These are phyloP conservation scores for roundworm (Caenorhabditis elegans) DNA, from an alignment of 1,140 invertebrate genomes.

Conservation along the genomic window DNA sequence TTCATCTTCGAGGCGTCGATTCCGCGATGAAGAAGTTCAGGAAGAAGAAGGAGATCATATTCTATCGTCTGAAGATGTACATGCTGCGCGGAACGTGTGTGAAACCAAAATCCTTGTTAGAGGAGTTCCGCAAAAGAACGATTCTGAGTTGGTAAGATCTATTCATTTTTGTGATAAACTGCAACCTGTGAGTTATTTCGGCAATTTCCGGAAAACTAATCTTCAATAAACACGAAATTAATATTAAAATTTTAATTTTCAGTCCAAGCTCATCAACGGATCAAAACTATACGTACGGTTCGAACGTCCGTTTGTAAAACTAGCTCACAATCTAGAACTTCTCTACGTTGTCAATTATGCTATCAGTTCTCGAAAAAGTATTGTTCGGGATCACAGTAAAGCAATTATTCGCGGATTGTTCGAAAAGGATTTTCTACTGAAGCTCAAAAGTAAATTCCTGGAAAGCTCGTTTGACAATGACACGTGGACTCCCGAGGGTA, in stretches of 20 bases:
- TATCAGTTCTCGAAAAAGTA: background rate
- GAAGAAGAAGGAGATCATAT: background rate
- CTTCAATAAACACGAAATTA: background rate
- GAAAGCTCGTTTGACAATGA: background rate
- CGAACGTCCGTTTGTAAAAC: background rate
- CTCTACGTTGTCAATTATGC: background rate
- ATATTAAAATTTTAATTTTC: background rate
- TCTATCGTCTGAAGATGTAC: background rate
- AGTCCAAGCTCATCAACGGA: background rate
- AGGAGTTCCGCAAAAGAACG: no score
- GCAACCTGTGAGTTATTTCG: no score
- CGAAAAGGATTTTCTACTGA: background rate
- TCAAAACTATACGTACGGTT: background rate
- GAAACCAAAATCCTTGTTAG: no score
- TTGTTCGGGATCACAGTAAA: background rate
- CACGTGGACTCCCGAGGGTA: background rate
- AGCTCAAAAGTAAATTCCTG: background rate
- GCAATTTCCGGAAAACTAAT: no score
- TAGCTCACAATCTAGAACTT: background rate
- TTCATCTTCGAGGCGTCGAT: no score
- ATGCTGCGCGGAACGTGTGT: no score
- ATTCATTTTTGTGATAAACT: no score
- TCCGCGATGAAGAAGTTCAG: background rate
- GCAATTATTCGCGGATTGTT: background rate
- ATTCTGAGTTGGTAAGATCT: no score